Evolutionary conservation across 2,797 vertebrate genomes (phyloP), one percentile per base, ranked within the genome.

Genomic region (Simalia tracyae): DNA sequence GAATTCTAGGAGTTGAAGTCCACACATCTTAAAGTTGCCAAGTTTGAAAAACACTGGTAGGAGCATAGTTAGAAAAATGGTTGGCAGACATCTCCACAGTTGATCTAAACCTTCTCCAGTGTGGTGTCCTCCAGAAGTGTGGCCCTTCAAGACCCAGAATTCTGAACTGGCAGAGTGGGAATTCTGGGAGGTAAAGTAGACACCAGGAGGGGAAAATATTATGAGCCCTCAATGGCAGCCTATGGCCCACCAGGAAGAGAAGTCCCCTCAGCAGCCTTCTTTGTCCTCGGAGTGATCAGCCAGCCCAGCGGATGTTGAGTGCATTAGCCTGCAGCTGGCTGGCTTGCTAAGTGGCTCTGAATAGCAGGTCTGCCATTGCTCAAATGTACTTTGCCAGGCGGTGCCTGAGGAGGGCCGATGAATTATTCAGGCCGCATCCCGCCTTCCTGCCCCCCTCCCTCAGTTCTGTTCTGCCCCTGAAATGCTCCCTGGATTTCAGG

Each of bases 261-360:
- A n/a, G 64, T 56, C 84, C 31, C 72, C 56, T 57, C 24, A 89
- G 81, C 22, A 31, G 84, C 88, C 66, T n/a, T 68, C 42, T 59
- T 59, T 26, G 54, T 31, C 84, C 42, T 22, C 2, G 4, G 68
- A 92, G 15, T 68, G 54, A 60, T 90, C 86, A 56, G 68, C 66
- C 59, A 28, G 85, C 85, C 68, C 28, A 87, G 87, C 8, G 15
- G 66, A 87, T 46, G 68, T 81, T 84, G 89, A 90, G 89, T 87
- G 46, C 92, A 92, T 92, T 90, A 92, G 89, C 85, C 89, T 92
- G 92, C 59, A 86, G 89, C 91, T 87, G 91, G 91, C 86, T 72
- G 31, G 91, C 84, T 84, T 50, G 50, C 91, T 92, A 87, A 92
- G 68, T 90, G 89, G 24, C 68, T 90, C 64, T 42, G 31, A 92